These are phyloP conservation scores for Syndactyla subalaris DNA, from an alignment of 2,797 vertebrate species.

Conservation along the genomic window DNA sequence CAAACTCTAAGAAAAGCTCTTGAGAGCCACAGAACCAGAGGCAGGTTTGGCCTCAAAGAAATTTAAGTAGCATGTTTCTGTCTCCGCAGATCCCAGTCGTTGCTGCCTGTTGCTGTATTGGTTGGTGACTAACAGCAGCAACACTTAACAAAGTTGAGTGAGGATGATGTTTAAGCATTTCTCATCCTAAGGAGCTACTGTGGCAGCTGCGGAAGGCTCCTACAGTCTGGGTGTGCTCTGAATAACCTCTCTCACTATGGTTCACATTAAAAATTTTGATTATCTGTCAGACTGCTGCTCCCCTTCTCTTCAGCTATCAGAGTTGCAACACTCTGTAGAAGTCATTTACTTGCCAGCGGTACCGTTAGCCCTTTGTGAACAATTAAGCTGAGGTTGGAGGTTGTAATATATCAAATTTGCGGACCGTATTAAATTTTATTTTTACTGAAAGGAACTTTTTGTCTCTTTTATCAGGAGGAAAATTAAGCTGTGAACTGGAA, in stretches of 20 bases:
- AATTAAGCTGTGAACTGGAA: slow-evolving; percentile 75
- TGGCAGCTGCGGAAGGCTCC: slow-evolving; percentile 41
- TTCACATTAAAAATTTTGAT: slow-evolving; percentile 71
- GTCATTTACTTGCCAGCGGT: slow-evolving; percentile 67
- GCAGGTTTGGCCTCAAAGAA: background rate
- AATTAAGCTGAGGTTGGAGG: slow-evolving; percentile 71
- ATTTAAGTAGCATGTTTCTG: background rate
- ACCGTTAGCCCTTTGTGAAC: slow-evolving; percentile 74
- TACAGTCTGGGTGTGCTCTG: slow-evolving; percentile 40
- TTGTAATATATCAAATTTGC: slow-evolving; percentile 72
- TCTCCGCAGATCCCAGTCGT: background rate
- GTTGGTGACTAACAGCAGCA: slow-evolving; percentile 25
- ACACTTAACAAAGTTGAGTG: slow-evolving; percentile 40
- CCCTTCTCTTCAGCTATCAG: slow-evolving; percentile 61
- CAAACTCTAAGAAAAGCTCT: background rate
- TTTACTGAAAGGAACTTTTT: slow-evolving; percentile 76
- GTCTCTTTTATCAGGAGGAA: slow-evolving; percentile 74
- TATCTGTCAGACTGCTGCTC: slow-evolving; percentile 66
- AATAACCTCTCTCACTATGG: slow-evolving; percentile 64
- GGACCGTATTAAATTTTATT: slow-evolving; percentile 73
- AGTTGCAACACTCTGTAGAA: slow-evolving; percentile 64
- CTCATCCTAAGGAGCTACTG: slow-evolving; percentile 37
- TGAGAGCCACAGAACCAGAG: background rate
- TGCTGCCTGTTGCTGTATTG: background rate
- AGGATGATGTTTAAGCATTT: slow-evolving; percentile 60